Evolutionary conservation across 2,888 invertebrate species (phyloP), one percentile per base, ranked within the genome.

Genomic region (Pristionchus mayeri): DNA sequence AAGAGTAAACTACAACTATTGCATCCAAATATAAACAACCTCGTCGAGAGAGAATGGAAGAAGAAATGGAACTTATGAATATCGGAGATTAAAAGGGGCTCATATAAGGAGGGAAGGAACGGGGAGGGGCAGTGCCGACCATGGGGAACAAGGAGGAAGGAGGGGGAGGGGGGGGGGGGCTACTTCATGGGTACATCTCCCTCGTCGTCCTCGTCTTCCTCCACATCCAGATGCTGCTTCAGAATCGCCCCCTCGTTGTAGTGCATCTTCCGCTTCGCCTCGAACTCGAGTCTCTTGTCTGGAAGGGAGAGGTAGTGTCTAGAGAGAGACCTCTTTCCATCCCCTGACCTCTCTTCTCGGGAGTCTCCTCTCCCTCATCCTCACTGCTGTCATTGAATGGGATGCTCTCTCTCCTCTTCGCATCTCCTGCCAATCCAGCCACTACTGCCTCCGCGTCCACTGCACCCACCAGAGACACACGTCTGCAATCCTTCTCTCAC

Each of bases 201-300:
- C 21, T 44, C 57, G 0, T 95, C 95, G 1, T 96, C 96, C 44
- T 96, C 96, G 85, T 97, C 97, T 92, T 97, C 96, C 89, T 96
- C 87, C 34, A 84, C 37, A 52, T 82, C 95, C 94, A 98, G 95
- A 88, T 98, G 94, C 93, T 97, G 96, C 90, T 97, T 95, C 11
- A 98, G 95, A 0, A 97, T 98, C 94, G 97, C 96, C 93, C 96
- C 98, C 94, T 99, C 99, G 93, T 98, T 97, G 94, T 99, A 99
- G 93, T 99, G 99, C 91, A 96, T 95, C 94, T 97, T 98, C 87
- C 99, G 95, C 93, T 97, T 98, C 89, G 95, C 95, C 93, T 98
- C 97, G 93, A 99, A 99, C 87, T 91, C 91, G 16, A 87, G 71
- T n/a, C 71, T 21, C 40, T 88, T 63, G 88, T 88, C 63, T 91